Base-by-base conservation (phyloP, 2,888 invertebrate species). In the Euplagia quadripunctaria region DNA sequence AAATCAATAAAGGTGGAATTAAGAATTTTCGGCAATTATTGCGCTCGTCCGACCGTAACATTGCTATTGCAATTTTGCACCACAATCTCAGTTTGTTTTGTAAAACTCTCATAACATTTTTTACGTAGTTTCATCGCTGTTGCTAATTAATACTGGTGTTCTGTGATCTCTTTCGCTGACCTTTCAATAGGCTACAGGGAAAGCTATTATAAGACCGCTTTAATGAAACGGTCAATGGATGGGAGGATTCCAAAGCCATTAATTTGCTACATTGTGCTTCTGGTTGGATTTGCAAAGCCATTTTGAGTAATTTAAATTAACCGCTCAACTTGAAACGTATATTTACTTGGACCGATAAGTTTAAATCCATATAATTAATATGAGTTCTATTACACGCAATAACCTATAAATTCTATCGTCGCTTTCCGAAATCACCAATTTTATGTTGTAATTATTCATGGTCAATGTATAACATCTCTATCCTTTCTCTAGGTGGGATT, bases 11-110 rank as follows among this genome's bases (percentile, higher is more conserved):
- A 82, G 79, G 80, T 82, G 81, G 84, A 89, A 91, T 91, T 89
- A 90, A 86, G 80, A 88, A 81, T 87, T 87, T 87, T 81, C 79
- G 81, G 86, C 89, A 88, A 91, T 90, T 90, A 89, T 88, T 85
- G 82, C 79, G 79, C 79, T 85, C 85, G 76, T 72, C 77, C 80
- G 75, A 74, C 79, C 85, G 84, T 77, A 82, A 86, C 74, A 76
- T 82, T 76, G 79, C 76, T 82, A 83, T 86, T 82, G 82, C 84
- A 79, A 76, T 79, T 78, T 74, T 69, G 61, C 11, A 49, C 70
- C 70, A 78, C 73, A 77, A 78, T 76, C 79, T 68, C 69, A 65
- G 72, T 74, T 80, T 79, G 80, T 74, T 85, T 79, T 75, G 66
- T 69, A 65, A 79, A 82, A 77, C 63, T 71, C 43, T 72, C 63